Evolutionary conservation across 2,797 vertebrate species (phyloP), one percentile per base, ranked within the genome.

Genomic region (Malurus splendens): DNA sequence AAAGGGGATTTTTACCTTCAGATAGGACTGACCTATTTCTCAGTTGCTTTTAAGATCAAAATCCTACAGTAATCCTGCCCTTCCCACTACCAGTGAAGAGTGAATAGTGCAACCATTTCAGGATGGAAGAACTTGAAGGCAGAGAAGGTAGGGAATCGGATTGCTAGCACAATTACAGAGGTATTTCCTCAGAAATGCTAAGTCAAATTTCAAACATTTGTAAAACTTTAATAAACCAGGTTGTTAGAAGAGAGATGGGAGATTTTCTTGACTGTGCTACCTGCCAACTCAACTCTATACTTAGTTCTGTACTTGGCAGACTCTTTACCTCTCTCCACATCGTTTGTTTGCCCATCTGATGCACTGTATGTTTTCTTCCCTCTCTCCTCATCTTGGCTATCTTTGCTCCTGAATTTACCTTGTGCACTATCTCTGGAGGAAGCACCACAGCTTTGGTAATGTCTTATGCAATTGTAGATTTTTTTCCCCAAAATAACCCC

Each of bases 91-190:
- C 16, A 52, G 6, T 70, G 45, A 70, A 32, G 10, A 68, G 3
- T 0, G 0, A 41, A 24, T 62, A 7, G 17, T 56, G 4, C 3
- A 70, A 33, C 10, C 13, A 9, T 7, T 67, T 10, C 24, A 54
- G 50, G 6, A 32, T n/a, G 14, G 16, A 79, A 30, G 45, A n/a
- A 86, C 42, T 67, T 44, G 79, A 70, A 78, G 19, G n/a, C 25
- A 72, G 15, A 62, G 33, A 66, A 52, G 8, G 18, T 10, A 72
- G 6, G 50, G 50, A 38, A n/a, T 82, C 52, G 30, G n/a, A 64
- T 50, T 38, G 22, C 16, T 52, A 38, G 7, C 15, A 59, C 10
- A 47, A 9, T 66, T 28, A 22, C 3, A 6, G 16, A 54, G 14
- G 4, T 56, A 54, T 60, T 64, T 86, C 24, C 47, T 84, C 32